Evolutionary conservation across 2,797 vertebrate species (phyloP).

Genomic region (Esox lucius): DNA sequence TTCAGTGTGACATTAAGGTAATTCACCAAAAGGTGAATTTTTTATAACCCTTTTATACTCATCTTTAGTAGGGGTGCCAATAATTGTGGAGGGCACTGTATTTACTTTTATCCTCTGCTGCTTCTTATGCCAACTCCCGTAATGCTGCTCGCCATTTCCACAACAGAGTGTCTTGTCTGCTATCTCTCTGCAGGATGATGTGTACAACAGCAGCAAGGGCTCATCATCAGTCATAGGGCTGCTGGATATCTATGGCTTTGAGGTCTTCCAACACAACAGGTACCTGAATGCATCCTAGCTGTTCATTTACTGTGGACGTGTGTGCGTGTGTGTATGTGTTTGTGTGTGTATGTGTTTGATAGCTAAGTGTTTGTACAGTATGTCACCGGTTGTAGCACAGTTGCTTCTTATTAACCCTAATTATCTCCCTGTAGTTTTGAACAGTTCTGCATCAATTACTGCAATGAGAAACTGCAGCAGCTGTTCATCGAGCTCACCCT

Average conservation of each 20-base stretch:
- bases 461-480: slow-evolving; percentile 97
- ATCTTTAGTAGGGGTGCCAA: no score
- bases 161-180: neutral
- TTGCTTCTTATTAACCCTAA: neutral
- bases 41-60: no score
- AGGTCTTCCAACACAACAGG: slow-evolving; percentile 97
- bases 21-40: no score
- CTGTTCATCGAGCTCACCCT: slow-evolving; percentile 93
- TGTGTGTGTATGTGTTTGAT: neutral
- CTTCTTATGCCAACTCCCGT: neutral
- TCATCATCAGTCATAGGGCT: slow-evolving; percentile 91
- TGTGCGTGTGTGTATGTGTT: no score
- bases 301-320: neutral
- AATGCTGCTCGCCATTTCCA: neutral
- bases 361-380: neutral
- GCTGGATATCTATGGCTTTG: slow-evolving; percentile 97
- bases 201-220: slow-evolving; percentile 80
- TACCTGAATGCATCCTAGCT: slow-evolving; percentile 43
- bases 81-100: no score
- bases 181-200: slow-evolving; percentile 75
- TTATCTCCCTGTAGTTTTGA: slow-evolving; percentile 81
- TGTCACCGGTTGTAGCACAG: neutral
- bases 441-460: slow-evolving; percentile 99
- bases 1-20: no score
- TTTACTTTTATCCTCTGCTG: neutral